Evolutionary conservation across 2,113 vertebrate genomes (phyloP).

Genomic region (Dendrocopos noguchii): DNA sequence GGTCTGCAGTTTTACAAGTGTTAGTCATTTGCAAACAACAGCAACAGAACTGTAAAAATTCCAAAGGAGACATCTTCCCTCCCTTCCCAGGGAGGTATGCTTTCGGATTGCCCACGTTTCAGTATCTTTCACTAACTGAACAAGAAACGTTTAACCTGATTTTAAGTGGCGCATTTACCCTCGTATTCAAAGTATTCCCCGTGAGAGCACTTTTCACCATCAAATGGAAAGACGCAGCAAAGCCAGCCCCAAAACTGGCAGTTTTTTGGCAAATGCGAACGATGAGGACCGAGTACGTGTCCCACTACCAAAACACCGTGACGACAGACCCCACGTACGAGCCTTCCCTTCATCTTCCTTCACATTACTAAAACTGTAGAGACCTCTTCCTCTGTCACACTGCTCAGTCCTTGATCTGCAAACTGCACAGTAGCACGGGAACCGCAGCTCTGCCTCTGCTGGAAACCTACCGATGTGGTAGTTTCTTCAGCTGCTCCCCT

Average conservation of each 20-base stretch:
- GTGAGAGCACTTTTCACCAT: neutral
- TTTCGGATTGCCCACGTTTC: neutral
- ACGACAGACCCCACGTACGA: neutral
- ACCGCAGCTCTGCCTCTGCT: neutral
- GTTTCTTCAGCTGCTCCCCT: neutral
- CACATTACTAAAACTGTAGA: neutral
- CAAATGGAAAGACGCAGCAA: neutral
- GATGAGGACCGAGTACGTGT: accelerated
- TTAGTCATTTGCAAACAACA: neutral
- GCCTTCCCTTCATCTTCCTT: neutral
- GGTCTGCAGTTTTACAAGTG: neutral
- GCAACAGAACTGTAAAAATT: neutral
- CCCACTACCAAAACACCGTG: no score
- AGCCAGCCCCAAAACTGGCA: neutral
- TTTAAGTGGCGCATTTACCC: neutral
- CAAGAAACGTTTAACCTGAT: neutral
- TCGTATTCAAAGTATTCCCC: neutral
- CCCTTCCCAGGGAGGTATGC: neutral
- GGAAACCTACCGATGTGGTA: neutral
- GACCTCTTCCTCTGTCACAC: neutral
- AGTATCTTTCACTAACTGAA: neutral
- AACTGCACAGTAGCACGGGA: neutral
- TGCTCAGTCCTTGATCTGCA: neutral
- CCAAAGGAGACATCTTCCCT: neutral
- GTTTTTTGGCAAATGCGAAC: neutral